Percentiles rank a stretch among this genome's conserved stretches.
These are phyloP conservation scores for Tethya wilhelma DNA, from an alignment of 37 sponge, comb jelly and placozoan genomes.

Conservation along the genomic window DNA sequence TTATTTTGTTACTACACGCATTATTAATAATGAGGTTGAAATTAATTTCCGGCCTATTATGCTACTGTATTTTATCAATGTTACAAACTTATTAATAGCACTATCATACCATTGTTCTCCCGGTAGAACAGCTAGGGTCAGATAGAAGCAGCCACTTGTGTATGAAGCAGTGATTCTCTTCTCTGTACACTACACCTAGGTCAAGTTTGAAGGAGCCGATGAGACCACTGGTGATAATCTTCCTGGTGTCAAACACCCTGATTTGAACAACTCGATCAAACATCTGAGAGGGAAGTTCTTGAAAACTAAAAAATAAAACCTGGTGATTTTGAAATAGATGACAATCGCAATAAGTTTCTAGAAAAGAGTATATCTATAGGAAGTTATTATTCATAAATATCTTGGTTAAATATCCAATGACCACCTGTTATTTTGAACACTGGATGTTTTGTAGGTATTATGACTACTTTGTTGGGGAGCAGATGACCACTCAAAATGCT, in stretches of 20 bases:
- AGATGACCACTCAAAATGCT: too few relatives aligned
- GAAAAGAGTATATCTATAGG: too few relatives aligned
- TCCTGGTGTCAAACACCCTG: slow-evolving; percentile 89
- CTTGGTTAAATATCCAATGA: too few relatives aligned
- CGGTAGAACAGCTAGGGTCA: slow-evolving; percentile 82
- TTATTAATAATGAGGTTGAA: too few relatives aligned
- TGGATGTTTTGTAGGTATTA: too few relatives aligned
- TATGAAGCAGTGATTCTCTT: slow-evolving; percentile 85
- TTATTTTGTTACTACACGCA: too few relatives aligned
- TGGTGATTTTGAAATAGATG: neutral
- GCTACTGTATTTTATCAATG: slow-evolving; percentile 6
- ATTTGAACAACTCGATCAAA: slow-evolving; percentile 84
- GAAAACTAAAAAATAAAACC: slow-evolving; percentile 88
- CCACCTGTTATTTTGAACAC: too few relatives aligned
- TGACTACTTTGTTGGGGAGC: too few relatives aligned
- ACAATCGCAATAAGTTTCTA: too few relatives aligned
- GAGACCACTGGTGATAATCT: slow-evolving; percentile 80
- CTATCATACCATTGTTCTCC: slow-evolving; percentile 63
- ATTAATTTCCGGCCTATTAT: too few relatives aligned
- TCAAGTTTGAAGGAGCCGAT: slow-evolving; percentile 98
- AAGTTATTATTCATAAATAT: too few relatives aligned
- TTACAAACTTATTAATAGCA: too few relatives aligned
- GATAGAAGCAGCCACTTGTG: slow-evolving; percentile 98
- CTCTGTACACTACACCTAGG: slow-evolving; percentile 93
- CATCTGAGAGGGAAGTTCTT: slow-evolving; percentile 76